Conservation (phyloP, 2,888 invertebrate genomes). For the Ophion ventricosus region DNA sequence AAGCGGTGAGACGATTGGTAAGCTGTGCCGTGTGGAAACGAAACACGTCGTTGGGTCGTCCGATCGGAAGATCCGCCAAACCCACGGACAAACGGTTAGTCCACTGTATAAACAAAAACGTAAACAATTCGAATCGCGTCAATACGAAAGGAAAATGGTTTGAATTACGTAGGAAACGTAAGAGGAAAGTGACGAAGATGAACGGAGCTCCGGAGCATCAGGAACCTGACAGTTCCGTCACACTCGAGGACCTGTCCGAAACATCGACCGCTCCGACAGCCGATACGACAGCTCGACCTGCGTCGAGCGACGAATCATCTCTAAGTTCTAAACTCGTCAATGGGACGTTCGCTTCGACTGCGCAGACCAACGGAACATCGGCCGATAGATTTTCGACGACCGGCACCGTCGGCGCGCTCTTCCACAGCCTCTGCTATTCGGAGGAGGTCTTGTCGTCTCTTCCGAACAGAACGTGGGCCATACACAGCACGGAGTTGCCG, state of each 20-base stretch:
- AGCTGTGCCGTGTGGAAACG: conserved; percentile 12
- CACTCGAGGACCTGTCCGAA: not conserved
- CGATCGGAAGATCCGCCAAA: conserved; percentile 15
- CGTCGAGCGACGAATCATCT: conserved; percentile 23
- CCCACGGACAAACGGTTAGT: conserved; percentile 33
- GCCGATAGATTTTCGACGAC: conserved; percentile 10
- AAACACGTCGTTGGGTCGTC: conserved; percentile 15
- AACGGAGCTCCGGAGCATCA: not conserved
- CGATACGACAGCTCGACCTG: not conserved
- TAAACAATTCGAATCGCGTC: not conserved
- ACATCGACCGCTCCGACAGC: not conserved
- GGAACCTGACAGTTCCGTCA: not conserved
- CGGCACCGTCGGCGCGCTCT: conserved; percentile 44
- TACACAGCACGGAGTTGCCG: conserved; percentile 69
- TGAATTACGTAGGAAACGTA: conserved; percentile 29
- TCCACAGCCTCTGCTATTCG: conserved; percentile 64
- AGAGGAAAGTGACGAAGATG: not conserved
- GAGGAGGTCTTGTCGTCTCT: conserved; percentile 67
- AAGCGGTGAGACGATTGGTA: conserved; percentile 4
- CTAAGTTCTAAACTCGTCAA: conserved; percentile 17
- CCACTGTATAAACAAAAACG: not conserved
- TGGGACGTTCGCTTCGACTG: not conserved
- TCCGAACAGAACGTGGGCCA: conserved; percentile 71
- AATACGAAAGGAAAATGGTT: not conserved
- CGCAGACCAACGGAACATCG: conserved; percentile 16